These are phyloP conservation scores for Apis dorsata DNA, from an alignment of 1,140 invertebrate genomes.

Conservation along the genomic window DNA sequence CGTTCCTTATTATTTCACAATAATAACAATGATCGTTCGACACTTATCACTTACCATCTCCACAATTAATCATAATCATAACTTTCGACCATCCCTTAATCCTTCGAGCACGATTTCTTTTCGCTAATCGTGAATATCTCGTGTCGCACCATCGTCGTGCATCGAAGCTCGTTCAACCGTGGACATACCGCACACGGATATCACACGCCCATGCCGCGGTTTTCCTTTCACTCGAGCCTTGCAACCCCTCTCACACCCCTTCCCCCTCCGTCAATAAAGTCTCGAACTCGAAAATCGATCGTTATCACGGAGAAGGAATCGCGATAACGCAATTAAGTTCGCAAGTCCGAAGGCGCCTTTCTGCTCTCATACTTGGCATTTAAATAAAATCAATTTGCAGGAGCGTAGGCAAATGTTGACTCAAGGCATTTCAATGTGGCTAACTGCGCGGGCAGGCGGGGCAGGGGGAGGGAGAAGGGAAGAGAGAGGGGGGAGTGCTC, in stretches of 20 bases:
- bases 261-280: not conserved
- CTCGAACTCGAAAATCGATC: slow-evolving; percentile 25
- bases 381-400: slow-evolving; percentile 79
- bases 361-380: slow-evolving; percentile 75
- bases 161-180: slow-evolving; percentile 7
- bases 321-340: slow-evolving; percentile 76
- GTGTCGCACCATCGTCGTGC: not conserved
- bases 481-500: slow-evolving; percentile 66
- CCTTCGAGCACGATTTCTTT: not conserved
- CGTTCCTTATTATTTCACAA: too few relatives aligned
- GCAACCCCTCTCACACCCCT: too few relatives aligned
- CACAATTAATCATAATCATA: too few relatives aligned
- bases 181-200: not conserved
- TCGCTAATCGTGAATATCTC: not conserved
- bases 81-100: too few relatives aligned
- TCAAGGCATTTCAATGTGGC: slow-evolving; percentile 78
- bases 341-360: slow-evolving; percentile 66
- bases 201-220: too few relatives aligned
- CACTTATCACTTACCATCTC: too few relatives aligned
- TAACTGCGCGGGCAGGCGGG: slow-evolving; percentile 68
- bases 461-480: not conserved
- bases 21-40: too few relatives aligned
- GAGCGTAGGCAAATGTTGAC: slow-evolving; percentile 79
- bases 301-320: slow-evolving; percentile 56
- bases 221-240: slow-evolving; percentile 8